Evolutionary conservation across 30 jellyfish, hydroid and myxozoan species (phyloP).

Genomic region (Nemopilema nomurai): DNA sequence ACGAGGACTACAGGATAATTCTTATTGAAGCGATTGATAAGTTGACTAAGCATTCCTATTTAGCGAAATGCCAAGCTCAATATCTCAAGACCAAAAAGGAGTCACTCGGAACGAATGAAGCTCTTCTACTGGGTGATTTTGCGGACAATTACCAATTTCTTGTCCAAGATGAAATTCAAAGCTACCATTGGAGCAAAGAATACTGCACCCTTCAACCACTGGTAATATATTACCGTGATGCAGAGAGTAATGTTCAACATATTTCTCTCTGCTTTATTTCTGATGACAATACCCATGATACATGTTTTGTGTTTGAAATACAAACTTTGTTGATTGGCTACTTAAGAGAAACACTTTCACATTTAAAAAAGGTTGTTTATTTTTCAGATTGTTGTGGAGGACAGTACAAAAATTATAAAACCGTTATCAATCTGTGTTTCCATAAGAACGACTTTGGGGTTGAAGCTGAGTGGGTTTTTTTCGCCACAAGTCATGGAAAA

Average conservation of each 20-base stretch:
- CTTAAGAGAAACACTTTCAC: conserved; percentile 12
- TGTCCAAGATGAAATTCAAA: conserved; percentile 42
- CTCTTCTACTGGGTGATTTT: conserved; percentile 11
- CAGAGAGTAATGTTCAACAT: not conserved
- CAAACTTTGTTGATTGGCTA: conserved; percentile 1
- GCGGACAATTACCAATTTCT: conserved; percentile 48
- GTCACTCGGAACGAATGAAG: not conserved
- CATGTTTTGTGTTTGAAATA: conserved; percentile 42
- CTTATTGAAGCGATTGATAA: conserved; percentile 16
- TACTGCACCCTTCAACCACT: conserved; percentile 58
- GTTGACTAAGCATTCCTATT: conserved; percentile 41
- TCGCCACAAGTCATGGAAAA: conserved; percentile 32
- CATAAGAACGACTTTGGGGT: conserved; percentile 25
- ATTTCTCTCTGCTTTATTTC: conserved; percentile 49
- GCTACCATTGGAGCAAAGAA: conserved; percentile 39
- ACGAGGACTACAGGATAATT: conserved; percentile 14
- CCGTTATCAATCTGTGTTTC: not conserved
- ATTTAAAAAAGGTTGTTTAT: not conserved
- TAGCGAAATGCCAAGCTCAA: conserved; percentile 37
- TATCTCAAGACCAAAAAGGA: conserved; percentile 34
- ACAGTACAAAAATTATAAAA: conserved; percentile 4
- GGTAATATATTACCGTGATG: conserved; percentile 31
- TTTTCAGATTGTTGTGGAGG: conserved; percentile 14
- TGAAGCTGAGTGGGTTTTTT: conserved; percentile 2
- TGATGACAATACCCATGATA: conserved; percentile 43